Conservation (phyloP, 2,888 invertebrate species). For the Galeruca laticollis region DNA sequence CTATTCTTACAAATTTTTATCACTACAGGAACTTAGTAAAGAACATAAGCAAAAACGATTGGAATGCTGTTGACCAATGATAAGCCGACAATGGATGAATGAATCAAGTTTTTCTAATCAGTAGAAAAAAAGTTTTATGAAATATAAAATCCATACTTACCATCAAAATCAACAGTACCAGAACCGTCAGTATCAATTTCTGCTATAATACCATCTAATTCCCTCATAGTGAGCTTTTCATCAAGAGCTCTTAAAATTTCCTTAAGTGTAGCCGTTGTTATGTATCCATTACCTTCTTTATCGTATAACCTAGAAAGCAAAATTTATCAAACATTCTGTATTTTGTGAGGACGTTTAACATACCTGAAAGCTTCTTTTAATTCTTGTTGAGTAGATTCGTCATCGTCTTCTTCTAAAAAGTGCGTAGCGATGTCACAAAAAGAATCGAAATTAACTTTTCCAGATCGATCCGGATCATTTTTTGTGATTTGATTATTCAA, state of each 20-base stretch:
- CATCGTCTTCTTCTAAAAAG: slow-evolving; percentile 95
- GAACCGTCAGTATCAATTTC: slow-evolving; percentile 99
- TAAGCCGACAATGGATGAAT: no score
- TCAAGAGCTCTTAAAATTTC: slow-evolving; percentile 94
- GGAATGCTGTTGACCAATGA: no score
- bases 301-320: slow-evolving; percentile 84
- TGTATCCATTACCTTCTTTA: slow-evolving; percentile 95
- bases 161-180: no score
- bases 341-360: no score
- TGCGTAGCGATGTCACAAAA: slow-evolving; percentile 93
- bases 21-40: no score
- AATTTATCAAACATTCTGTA: background rate
- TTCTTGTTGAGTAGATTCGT: slow-evolving; percentile 96
- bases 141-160: no score
- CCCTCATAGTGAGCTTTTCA: slow-evolving; percentile 92
- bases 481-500: slow-evolving; percentile 75
- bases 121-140: no score
- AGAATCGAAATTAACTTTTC: slow-evolving; percentile 94
- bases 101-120: no score
- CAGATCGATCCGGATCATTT: slow-evolving; percentile 90
- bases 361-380: slow-evolving; percentile 96
- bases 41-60: no score
- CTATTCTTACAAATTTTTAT: no score
- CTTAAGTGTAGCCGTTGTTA: slow-evolving; percentile 89
- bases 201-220: slow-evolving; percentile 96